Percentiles rank a stretch among this genome's conserved stretches.
phyloP scores from a whole-genome alignment of 2,113 vertebrate species.

The Coptodon rendalli region DNA sequence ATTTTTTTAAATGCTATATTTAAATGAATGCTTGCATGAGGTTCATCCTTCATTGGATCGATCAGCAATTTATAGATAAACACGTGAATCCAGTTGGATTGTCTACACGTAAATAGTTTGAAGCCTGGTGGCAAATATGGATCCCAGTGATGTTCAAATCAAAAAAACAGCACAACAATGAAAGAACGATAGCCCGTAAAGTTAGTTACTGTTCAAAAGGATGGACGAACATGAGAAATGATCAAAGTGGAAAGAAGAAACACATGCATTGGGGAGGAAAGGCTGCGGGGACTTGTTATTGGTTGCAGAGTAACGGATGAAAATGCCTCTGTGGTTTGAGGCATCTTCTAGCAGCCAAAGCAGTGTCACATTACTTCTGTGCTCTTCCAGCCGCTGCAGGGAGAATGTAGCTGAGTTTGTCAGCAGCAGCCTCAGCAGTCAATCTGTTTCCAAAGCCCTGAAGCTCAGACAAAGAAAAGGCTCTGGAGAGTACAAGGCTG shows the following conservation, averaged over 20 bases:
- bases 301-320: constrained; percentile 35
- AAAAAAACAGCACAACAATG: not conserved
- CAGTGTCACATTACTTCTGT: constrained; percentile 30
- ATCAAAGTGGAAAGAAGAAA: constrained; percentile 27
- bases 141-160: not conserved
- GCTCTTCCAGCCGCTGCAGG: constrained; percentile 19
- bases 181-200: not conserved
- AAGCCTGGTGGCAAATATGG: not conserved
- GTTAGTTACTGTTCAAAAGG: constrained; percentile 30
- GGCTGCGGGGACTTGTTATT: constrained; percentile 30
- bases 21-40: not conserved
- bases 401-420: constrained; percentile 22
- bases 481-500: constrained; percentile 5
- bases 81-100: not conserved
- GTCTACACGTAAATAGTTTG: not conserved
- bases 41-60: not conserved
- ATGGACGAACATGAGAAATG: constrained; percentile 22
- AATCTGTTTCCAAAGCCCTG: constrained; percentile 38
- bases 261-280: not conserved
- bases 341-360: constrained; percentile 29
- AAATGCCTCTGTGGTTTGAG: constrained; percentile 22
- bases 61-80: not conserved
- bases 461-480: constrained; percentile 28
- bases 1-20: not conserved
- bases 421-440: constrained; percentile 33